A percentile compares a stretch with the other conserved stretches of the same genome.
phyloP scores from a whole-genome alignment of 1,140 invertebrate genomes.

The Leptonema lineaticorne region DNA sequence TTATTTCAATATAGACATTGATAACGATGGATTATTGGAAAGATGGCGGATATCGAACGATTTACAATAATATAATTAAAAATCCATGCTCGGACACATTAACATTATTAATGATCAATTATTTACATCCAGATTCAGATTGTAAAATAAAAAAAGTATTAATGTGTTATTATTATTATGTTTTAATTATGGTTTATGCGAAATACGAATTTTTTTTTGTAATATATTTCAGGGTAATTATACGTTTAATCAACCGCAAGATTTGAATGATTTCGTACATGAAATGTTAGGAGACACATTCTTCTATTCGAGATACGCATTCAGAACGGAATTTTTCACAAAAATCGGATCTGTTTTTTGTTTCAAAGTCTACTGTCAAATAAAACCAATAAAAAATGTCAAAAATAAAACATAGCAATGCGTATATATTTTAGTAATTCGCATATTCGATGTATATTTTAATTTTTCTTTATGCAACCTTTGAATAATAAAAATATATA shows the following conservation, averaged over 20 bases:
- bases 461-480: not conserved
- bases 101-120: not conserved
- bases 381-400: not conserved
- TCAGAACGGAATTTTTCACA: not conserved
- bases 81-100: not conserved
- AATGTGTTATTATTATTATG: not conserved
- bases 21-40: not conserved
- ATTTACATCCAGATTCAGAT: not conserved
- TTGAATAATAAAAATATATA: not conserved
- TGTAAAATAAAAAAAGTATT: not conserved
- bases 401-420: too few species aligned
- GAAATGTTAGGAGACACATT: not conserved
- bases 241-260: not conserved
- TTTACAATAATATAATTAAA: not conserved
- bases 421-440: too few species aligned
- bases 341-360: not conserved
- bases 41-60: not conserved
- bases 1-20: not conserved
- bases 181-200: not conserved
- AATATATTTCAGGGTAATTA: conserved; percentile 4
- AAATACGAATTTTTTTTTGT: not conserved
- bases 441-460: not conserved
- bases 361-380: not conserved
- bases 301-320: not conserved
- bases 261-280: not conserved